Percentiles rank a stretch among this genome's conserved stretches.
Conservation (phyloP, 2,797 vertebrate genomes). For the Menidia menidia region DNA sequence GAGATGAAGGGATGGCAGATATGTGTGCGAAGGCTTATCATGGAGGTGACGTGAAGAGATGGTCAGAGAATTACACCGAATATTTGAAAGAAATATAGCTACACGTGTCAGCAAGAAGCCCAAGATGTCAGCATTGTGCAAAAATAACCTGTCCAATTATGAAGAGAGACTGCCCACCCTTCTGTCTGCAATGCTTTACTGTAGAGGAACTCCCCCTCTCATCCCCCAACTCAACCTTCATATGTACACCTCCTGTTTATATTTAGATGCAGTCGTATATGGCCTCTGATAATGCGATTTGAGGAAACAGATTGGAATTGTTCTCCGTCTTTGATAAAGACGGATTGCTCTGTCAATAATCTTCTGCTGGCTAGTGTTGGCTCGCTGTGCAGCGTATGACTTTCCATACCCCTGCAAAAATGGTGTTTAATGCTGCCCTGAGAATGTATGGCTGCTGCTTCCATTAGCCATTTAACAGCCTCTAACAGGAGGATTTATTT, state of each 20-base stretch:
- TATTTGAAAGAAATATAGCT: constrained; percentile 84
- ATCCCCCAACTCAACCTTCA: constrained; percentile 2
- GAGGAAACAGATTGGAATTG: constrained; percentile 94
- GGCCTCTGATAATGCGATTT: constrained; percentile 93
- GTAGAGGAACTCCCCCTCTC: constrained; percentile 17
- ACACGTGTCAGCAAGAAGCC: constrained; percentile 85
- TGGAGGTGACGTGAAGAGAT: constrained; percentile 61
- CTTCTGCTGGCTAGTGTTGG: constrained; percentile 89
- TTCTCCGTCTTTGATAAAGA: constrained; percentile 97
- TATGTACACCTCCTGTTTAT: constrained; percentile 71
- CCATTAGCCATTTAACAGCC: constrained; percentile 96
- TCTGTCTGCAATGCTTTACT: constrained; percentile 51
- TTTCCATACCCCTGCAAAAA: constrained; percentile 88
- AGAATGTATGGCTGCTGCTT: constrained; percentile 88
- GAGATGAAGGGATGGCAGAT: constrained; percentile 24
- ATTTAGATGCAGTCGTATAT: constrained; percentile 93
- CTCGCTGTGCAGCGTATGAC: constrained; percentile 85
- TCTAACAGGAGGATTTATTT: constrained; percentile 96
- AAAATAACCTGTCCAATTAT: constrained; percentile 89
- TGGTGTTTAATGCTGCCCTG: constrained; percentile 91
- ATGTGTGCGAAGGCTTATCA: constrained; percentile 10
- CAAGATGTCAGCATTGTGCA: constrained; percentile 84
- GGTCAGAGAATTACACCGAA: constrained; percentile 73
- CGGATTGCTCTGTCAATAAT: constrained; percentile 95
- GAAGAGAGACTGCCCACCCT: constrained; percentile 57